Base-by-base conservation (phyloP, 2,113 vertebrate genomes). In the Benitochromis conjunctus region DNA sequence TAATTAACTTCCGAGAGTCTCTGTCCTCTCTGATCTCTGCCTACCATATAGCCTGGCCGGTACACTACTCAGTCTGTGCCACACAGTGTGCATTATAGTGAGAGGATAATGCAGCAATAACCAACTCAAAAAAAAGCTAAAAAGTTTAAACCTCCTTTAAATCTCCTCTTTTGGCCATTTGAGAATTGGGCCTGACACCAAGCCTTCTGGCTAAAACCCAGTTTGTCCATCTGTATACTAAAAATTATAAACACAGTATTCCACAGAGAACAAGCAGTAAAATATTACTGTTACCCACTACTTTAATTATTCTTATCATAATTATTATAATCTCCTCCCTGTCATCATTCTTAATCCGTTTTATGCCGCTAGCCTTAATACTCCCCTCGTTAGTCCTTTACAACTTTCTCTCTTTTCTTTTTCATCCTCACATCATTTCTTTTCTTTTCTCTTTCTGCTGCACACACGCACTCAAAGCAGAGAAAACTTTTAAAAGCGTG, bases 221-320 rank as follows among this genome's bases (percentile, higher is more conserved):
- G 41, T 46, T 71, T 26, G 16, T 51, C 69, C 1, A 0, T 74
- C 41, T 2, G 3, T 26, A 11, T 46, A 71, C 13, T 48, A 48
- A 51, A 74, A 26, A 29, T 48, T 5, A 74, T 5, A 74, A 48
- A 18, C 1, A 31, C 46, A 48, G 14, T 29, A 74, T 19, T 74
- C 43, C 69, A 12, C 18, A 74, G 43, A 31, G 24, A 74, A 51
- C 43, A 18, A 71, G 14, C 9, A 48, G 43, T 12, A 74, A 19
- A 74, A 48, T 51, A 18, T 46, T 1, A 48, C 21, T 29, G 0
- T 48, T 71, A 7, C 41, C 41, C 21, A 0, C 14, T 71, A 51
- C 43, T 31, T 74, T 74, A 74, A 74, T 48, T 48, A 74, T 51
- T 26, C 41, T 71, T 71, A 71, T 71, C 41, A 71, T 71, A 71